phyloP scores from a whole-genome alignment of 2,797 vertebrate genomes.

The Adelosebastes latens region DNA sequence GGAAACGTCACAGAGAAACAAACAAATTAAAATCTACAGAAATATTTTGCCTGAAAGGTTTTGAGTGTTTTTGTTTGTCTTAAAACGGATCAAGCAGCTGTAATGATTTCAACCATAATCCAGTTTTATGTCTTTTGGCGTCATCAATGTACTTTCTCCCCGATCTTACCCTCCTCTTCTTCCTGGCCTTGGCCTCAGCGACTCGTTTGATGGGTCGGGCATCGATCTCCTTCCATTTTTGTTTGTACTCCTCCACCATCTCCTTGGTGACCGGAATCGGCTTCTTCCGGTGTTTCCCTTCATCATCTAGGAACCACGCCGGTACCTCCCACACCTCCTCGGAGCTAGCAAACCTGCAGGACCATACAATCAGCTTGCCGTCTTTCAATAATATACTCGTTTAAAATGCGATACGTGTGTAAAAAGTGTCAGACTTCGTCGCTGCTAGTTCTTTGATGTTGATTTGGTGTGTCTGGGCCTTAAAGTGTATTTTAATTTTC shows the following conservation, averaged over 20 bases:
- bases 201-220: slow-evolving; percentile 95
- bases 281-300: slow-evolving; percentile 88
- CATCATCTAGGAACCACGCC: slow-evolving; percentile 92
- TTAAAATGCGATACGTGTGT: neutral
- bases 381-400: neutral
- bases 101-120: neutral
- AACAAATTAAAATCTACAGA: neutral
- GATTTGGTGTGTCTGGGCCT: neutral
- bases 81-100: neutral
- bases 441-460: neutral
- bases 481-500: neutral
- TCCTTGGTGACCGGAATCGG: slow-evolving; percentile 87
- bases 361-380: neutral
- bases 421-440: neutral
- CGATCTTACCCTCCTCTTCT: slow-evolving; percentile 89
- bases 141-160: neutral
- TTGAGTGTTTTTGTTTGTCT: neutral
- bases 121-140: neutral
- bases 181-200: slow-evolving; percentile 95
- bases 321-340: slow-evolving; percentile 90
- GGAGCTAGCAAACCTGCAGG: slow-evolving; percentile 87
- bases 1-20: neutral
- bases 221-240: slow-evolving; percentile 94
- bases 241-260: slow-evolving; percentile 91
- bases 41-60: neutral